phyloP scores from a whole-genome alignment of 2,888 invertebrate species.

The Matsumyia berberina region DNA sequence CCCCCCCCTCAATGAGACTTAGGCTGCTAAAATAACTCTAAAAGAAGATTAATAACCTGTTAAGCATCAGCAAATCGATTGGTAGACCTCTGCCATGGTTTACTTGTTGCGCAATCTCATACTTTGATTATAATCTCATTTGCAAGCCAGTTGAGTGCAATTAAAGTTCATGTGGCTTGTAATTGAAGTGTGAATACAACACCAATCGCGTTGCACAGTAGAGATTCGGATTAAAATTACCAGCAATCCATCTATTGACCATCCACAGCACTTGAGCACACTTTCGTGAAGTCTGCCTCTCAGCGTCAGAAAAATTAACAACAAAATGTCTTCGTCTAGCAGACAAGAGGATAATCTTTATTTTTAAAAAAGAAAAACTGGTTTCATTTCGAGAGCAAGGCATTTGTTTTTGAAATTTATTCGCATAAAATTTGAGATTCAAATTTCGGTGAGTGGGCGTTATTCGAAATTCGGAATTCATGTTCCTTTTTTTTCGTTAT shows the following conservation, averaged over 20 bases:
- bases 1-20: neutral
- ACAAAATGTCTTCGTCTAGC: constrained; percentile 24
- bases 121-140: constrained; percentile 44
- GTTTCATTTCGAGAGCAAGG: constrained; percentile 34
- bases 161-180: constrained; percentile 43
- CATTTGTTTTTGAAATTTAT: constrained; percentile 45
- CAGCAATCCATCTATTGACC: constrained; percentile 5
- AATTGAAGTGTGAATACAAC: constrained; percentile 40
- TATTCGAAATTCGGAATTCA: neutral
- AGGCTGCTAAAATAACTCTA: neutral
- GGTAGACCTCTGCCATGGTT: constrained; percentile 11
- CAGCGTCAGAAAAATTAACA: constrained; percentile 11
- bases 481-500: constrained; percentile 29
- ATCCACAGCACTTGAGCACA: too few relatives aligned
- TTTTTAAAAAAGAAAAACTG: constrained; percentile 32
- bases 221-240: constrained; percentile 18
- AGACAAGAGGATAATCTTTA: constrained; percentile 38
- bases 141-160: constrained; percentile 40
- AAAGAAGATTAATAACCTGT: constrained; percentile 38
- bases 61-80: constrained; percentile 44
- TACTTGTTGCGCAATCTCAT: constrained; percentile 15
- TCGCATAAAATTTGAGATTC: constrained; percentile 36
- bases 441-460: constrained; percentile 49
- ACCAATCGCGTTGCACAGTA: neutral
- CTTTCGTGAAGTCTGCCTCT: neutral